Evolutionary conservation across 1,140 invertebrate genomes (phyloP).

Genomic region (Charaxes varanes): DNA sequence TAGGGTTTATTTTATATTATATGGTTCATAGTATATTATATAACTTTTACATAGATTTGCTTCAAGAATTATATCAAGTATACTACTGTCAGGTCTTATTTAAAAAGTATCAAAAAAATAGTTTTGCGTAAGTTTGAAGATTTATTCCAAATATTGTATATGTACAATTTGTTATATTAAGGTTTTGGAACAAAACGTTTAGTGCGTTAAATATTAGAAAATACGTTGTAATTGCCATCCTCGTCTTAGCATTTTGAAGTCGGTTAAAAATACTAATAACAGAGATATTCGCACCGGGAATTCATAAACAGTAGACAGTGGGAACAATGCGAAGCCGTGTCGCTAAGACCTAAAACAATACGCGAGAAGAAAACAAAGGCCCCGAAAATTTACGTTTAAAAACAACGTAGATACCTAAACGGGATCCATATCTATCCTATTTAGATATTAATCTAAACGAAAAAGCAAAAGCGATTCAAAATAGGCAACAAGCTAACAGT

Average conservation of each 20-base stretch:
- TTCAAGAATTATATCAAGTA: too few species aligned
- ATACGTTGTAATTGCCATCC: too few species aligned
- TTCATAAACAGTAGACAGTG: constrained; percentile 33
- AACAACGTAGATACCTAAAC: constrained; percentile 70
- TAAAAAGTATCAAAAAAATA: background rate
- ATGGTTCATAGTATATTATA: too few species aligned
- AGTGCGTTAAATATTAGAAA: too few species aligned
- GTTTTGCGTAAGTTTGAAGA: too few species aligned
- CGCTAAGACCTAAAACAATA: constrained; percentile 51
- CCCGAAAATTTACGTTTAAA: constrained; percentile 70
- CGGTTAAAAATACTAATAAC: too few species aligned
- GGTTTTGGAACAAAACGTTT: too few species aligned
- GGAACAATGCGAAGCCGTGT: constrained; percentile 36
- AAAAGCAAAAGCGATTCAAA: constrained; percentile 73
- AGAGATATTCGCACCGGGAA: constrained; percentile 27
- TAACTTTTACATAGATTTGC: too few species aligned
- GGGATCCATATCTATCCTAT: constrained; percentile 72
- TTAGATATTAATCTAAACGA: constrained; percentile 74
- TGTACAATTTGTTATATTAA: too few species aligned
- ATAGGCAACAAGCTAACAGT: constrained; percentile 72
- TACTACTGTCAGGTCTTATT: background rate
- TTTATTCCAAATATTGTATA: too few species aligned
- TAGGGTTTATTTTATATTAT: too few species aligned
- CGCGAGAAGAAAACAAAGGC: constrained; percentile 43
- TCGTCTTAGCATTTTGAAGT: too few species aligned